phyloP scores from a whole-genome alignment of 2,113 vertebrate genomes.

The Pycnonotus jocosus region DNA sequence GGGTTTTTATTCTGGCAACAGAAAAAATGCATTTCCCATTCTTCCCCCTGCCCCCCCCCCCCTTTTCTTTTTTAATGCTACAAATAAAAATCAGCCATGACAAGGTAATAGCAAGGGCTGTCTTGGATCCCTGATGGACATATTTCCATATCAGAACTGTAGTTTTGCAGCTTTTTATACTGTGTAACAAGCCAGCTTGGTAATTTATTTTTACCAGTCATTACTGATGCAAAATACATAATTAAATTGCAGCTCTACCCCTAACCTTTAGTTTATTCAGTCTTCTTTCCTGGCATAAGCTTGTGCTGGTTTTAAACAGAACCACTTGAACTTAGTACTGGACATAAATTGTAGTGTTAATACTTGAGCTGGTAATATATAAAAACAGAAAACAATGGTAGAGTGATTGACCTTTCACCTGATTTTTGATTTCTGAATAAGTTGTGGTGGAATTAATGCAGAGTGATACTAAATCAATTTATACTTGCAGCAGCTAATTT shows the following conservation, averaged over 20 bases:
- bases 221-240: neutral
- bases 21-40: neutral
- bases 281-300: neutral
- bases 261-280: neutral
- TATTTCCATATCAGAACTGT: neutral
- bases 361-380: neutral
- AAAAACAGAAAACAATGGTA: neutral
- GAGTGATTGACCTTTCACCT: neutral
- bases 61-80: neutral
- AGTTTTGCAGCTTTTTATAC: neutral
- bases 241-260: neutral
- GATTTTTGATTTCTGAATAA: neutral
- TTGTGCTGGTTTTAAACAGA: neutral
- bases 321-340: neutral
- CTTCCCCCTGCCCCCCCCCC: accelerated
- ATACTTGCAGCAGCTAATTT: neutral
- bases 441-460: neutral
- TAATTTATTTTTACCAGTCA: neutral
- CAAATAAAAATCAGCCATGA: neutral
- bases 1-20: neutral
- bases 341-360: neutral
- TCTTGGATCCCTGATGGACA: neutral
- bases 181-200: neutral
- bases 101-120: neutral
- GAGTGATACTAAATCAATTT: neutral